phyloP scores from a whole-genome alignment of 2,797 vertebrate species.

The Luscinia luscinia region DNA sequence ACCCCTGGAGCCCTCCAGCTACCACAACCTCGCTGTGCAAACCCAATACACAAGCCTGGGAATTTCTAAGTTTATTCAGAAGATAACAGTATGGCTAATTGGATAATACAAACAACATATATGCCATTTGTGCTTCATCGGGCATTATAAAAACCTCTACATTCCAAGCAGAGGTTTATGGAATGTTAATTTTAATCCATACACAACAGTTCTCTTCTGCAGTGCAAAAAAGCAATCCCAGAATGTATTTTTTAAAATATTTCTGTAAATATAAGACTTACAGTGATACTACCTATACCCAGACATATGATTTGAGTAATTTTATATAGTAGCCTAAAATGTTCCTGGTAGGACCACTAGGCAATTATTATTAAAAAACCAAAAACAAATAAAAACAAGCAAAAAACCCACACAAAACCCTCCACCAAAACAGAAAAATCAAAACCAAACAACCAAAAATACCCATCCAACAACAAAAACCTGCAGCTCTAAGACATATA shows the following conservation, averaged over 20 bases:
- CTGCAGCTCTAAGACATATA: not conserved
- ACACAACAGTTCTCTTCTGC: not conserved
- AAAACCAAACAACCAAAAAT: no score
- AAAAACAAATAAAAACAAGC: not conserved
- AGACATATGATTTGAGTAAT: not conserved
- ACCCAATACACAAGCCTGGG: not conserved
- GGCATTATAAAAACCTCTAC: accelerated
- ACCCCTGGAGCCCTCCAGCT: accelerated
- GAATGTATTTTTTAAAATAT: not conserved
- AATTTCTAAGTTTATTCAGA: not conserved
- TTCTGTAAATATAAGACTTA: not conserved
- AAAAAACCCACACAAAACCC: not conserved
- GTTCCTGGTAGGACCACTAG: not conserved
- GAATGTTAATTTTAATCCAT: not conserved
- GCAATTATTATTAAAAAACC: not conserved
- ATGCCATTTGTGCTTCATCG: not conserved
- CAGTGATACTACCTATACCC: not conserved
- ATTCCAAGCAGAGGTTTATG: not conserved
- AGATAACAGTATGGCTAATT: not conserved
- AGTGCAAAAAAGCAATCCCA: not conserved
- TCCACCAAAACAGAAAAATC: not conserved
- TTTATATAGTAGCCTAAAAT: not conserved
- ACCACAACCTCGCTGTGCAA: accelerated
- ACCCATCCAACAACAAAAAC: not conserved
- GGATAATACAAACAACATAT: not conserved